Conservation (phyloP, 2,797 vertebrate genomes). For the Capromys pilorides region DNA sequence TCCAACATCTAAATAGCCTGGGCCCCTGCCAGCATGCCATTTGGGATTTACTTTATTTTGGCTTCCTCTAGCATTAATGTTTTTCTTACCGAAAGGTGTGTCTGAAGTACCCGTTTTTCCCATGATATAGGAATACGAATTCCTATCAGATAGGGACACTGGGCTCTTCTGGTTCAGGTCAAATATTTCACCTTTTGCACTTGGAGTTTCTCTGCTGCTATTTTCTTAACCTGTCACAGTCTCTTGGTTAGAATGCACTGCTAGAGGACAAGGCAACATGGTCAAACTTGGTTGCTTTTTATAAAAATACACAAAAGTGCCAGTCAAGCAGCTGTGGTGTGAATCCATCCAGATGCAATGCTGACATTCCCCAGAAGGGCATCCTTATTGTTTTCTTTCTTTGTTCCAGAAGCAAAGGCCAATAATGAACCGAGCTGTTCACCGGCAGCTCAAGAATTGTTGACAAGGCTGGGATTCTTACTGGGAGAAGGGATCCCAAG, state of each 20-base stretch:
- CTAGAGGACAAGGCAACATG: conserved; percentile 35
- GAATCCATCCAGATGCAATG: conserved; percentile 60
- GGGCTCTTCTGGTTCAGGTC: conserved; percentile 31
- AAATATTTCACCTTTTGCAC: conserved; percentile 47
- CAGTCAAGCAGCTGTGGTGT: conserved; percentile 54
- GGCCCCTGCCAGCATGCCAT: not conserved
- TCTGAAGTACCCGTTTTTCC: conserved; percentile 4
- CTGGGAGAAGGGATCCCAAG: conserved; percentile 98
- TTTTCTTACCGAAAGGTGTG: not conserved
- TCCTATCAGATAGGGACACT: not conserved
- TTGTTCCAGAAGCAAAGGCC: conserved; percentile 89
- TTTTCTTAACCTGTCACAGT: conserved; percentile 62
- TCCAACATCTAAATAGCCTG: not conserved
- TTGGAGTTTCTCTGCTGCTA: conserved; percentile 56
- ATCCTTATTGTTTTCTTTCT: conserved; percentile 74
- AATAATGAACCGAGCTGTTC: conserved; percentile 94
- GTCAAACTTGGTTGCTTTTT: conserved; percentile 57
- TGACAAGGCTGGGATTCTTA: conserved; percentile 98
- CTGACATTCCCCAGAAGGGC: conserved; percentile 46
- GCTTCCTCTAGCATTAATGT: not conserved
- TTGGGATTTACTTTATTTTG: not conserved
- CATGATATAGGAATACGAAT: not conserved
- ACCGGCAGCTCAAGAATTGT: conserved; percentile 98
- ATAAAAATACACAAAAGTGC: conserved; percentile 50
- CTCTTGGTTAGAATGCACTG: conserved; percentile 63